These are phyloP conservation scores for Oncopeltus fasciatus DNA, from an alignment of 1,140 invertebrate species.

Conservation along the genomic window DNA sequence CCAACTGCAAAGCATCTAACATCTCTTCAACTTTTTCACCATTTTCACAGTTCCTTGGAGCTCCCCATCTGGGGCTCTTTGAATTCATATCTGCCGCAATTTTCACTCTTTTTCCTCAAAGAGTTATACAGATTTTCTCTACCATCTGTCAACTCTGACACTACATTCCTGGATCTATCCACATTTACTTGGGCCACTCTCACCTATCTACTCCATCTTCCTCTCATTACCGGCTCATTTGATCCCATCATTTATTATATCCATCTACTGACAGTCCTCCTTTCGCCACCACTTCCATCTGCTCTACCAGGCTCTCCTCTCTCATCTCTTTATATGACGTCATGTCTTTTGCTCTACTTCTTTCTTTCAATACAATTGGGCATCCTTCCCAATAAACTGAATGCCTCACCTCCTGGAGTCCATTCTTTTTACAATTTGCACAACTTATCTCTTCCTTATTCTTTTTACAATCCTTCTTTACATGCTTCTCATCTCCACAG, in stretches of 20 bases:
- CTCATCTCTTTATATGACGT: neutral
- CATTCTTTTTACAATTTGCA: neutral
- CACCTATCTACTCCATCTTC: neutral
- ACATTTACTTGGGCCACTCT: neutral
- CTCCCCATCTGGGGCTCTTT: neutral
- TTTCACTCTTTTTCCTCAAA: neutral
- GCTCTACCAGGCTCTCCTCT: neutral
- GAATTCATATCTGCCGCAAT: neutral
- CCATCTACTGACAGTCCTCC: neutral
- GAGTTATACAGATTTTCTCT: neutral
- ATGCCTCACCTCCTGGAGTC: too few relatives aligned
- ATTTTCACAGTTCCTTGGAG: neutral
- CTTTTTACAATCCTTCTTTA: neutral
- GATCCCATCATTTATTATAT: neutral
- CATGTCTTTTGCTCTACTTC: neutral
- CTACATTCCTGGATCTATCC: neutral
- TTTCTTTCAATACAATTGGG: neutral
- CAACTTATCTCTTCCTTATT: neutral
- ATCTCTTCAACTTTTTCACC: neutral
- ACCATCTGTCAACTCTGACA: neutral
- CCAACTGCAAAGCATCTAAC: neutral
- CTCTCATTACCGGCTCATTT: too few relatives aligned
- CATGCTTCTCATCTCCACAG: neutral
- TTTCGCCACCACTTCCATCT: neutral
- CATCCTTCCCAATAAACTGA: neutral